Conservation (phyloP, 2,797 vertebrate species). For the Phalloptychus januarius region DNA sequence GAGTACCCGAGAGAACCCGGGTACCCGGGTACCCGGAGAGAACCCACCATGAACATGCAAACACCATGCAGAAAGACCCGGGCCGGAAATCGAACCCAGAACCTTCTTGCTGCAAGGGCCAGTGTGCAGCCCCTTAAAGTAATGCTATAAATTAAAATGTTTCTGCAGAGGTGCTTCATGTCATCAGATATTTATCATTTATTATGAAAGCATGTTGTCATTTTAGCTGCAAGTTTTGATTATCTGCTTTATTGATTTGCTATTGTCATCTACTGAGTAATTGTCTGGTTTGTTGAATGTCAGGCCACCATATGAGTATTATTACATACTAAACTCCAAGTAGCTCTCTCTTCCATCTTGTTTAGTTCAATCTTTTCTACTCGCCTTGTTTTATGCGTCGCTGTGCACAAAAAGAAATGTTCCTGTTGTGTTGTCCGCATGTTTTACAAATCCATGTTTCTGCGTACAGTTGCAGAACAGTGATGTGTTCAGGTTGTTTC, state of each 20-base stretch:
- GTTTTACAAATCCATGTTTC: not conserved
- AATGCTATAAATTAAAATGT: not conserved
- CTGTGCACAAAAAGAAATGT: not conserved
- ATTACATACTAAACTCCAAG: not conserved
- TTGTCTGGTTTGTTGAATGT: conserved; percentile 5
- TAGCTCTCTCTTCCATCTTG: not conserved
- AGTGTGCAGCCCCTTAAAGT: too few relatives aligned
- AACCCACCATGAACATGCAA: too few relatives aligned
- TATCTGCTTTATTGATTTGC: not conserved
- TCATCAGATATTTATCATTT: not conserved
- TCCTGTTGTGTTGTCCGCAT: not conserved
- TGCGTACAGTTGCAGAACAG: not conserved
- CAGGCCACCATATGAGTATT: not conserved
- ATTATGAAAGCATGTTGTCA: not conserved
- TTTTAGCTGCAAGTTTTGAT: conserved; percentile 3
- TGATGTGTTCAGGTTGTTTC: not conserved
- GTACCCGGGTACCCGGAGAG: too few relatives aligned
- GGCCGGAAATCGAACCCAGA: too few relatives aligned
- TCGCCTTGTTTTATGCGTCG: not conserved
- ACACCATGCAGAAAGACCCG: too few relatives aligned
- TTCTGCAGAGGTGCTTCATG: not conserved
- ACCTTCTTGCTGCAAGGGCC: too few relatives aligned
- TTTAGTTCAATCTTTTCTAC: not conserved
- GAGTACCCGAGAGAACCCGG: too few relatives aligned
- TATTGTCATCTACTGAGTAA: not conserved